Conservation (phyloP, 2,888 invertebrate genomes). For the Cosmorhoe ocellata region DNA sequence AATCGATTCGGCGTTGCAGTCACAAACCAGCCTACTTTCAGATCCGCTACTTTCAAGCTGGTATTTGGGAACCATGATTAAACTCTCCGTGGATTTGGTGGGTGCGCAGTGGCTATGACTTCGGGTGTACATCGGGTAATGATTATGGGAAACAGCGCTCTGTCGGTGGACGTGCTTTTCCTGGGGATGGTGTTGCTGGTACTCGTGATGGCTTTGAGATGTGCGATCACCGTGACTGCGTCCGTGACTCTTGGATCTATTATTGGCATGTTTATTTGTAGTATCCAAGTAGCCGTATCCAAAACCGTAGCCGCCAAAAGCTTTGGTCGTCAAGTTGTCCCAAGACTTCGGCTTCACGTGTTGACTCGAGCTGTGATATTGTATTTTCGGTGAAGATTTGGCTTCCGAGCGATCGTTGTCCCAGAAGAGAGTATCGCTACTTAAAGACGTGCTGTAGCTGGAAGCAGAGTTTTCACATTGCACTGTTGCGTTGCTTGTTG, state of each 20-base stretch:
- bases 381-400: slow-evolving; percentile 73
- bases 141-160: slow-evolving; percentile 60
- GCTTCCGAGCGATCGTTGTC: slow-evolving; percentile 81
- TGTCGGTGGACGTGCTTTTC: slow-evolving; percentile 76
- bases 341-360: slow-evolving; percentile 91
- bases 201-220: slow-evolving; percentile 79
- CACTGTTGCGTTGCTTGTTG: slow-evolving; percentile 87
- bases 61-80: slow-evolving; percentile 86
- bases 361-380: slow-evolving; percentile 73
- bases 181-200: slow-evolving; percentile 64
- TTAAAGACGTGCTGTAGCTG: slow-evolving; percentile 92
- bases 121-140: slow-evolving; percentile 72
- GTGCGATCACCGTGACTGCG: slow-evolving; percentile 84
- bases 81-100: slow-evolving; percentile 91
- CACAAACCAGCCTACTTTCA: slow-evolving; percentile 87
- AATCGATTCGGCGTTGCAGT: slow-evolving; percentile 81
- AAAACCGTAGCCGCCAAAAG: slow-evolving; percentile 92
- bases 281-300: slow-evolving; percentile 93
- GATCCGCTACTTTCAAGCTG: slow-evolving; percentile 82
- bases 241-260: slow-evolving; percentile 72
- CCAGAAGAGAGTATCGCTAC: slow-evolving; percentile 94
- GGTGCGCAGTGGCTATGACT: slow-evolving; percentile 82
- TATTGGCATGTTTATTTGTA: slow-evolving; percentile 61
- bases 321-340: slow-evolving; percentile 94
- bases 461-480: slow-evolving; percentile 88